These are phyloP conservation scores for Tuta absoluta DNA, from an alignment of 2,888 invertebrate genomes.

Conservation along the genomic window DNA sequence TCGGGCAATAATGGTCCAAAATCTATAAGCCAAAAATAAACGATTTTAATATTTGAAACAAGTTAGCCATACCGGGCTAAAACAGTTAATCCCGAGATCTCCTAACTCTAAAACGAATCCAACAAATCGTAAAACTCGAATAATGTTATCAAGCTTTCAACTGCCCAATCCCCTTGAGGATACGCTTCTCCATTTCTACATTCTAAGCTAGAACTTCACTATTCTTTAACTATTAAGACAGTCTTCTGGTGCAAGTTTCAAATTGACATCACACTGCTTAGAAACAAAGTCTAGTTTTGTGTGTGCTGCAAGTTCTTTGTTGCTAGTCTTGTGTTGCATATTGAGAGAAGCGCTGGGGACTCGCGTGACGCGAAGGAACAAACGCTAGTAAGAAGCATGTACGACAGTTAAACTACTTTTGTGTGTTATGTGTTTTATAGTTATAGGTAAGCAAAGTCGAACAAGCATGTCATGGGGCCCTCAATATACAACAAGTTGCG, in stretches of 20 bases:
- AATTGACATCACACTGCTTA: constrained; percentile 29
- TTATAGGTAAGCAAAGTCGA: too few relatives aligned
- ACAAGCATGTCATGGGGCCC: too few relatives aligned
- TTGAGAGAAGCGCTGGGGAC: constrained; percentile 56
- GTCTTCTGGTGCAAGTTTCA: background rate
- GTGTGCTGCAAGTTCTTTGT: constrained; percentile 39
- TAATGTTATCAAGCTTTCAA: constrained; percentile 23
- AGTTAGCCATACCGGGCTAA: background rate
- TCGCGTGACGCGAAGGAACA: constrained; percentile 52
- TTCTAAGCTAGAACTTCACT: constrained; percentile 24
- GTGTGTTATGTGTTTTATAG: background rate
- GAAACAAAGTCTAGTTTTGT: constrained; percentile 38
- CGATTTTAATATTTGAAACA: too few relatives aligned
- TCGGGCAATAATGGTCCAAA: too few relatives aligned
- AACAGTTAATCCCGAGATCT: background rate
- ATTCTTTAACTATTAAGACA: constrained; percentile 26
- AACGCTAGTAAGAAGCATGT: constrained; percentile 55
- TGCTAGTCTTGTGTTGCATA: constrained; percentile 51
- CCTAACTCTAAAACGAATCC: background rate
- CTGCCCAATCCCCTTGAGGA: background rate
- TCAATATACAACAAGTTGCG: too few relatives aligned
- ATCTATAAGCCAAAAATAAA: too few relatives aligned
- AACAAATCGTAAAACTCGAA: constrained; percentile 9
- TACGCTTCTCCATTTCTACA: constrained; percentile 7
- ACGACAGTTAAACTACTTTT: constrained; percentile 35